Evolutionary conservation across 2,888 invertebrate genomes (phyloP), one percentile per base, ranked within the genome.

Genomic region (Eurytoma californica): DNA sequence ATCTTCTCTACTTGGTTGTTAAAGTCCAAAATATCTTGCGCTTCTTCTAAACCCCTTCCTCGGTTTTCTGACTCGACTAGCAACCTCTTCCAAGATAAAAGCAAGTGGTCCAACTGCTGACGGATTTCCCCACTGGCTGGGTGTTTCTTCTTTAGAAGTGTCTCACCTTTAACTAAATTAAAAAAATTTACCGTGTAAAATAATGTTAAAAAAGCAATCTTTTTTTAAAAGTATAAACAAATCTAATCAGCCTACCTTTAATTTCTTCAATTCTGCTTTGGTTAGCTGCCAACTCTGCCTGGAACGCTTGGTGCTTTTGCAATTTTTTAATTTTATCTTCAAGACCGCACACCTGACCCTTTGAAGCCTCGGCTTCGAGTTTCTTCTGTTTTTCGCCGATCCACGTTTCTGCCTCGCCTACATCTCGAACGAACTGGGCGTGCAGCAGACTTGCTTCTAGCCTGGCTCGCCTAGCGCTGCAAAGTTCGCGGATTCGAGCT

Each of bases 21-120:
- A 91, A 99, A 99, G 90, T 98, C 97, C 30, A 99, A 92, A 79
- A 99, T 97, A 87, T 99, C 99, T 88, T 98, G 97, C 0, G 98
- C 99, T 88, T 99, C 99, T 90, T 98, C 98, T 18, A 99, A 91
- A 0, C 98, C 98, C 81, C 96, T 94, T 55, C 97, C 94, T 88
- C 93, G 89, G 83, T 93, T 93, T 74, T 92, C 92, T 7, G 94
- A 93, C 70, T 97, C 97, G 47, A 94, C 91, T 76, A 97, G 92
- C 60, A 98, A 91, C 82, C 93, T 92, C 81, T 92, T 92, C 98
- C 98, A 98, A 60, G 95, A 94, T 0, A 91, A 90, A 18, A 94
- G 92, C 55, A 98, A 92, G 77, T 94, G 92, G 13, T 93, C 92
- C 81, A 97, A 91, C 85, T 95, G 94, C 69, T 92, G 92, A 80